Evolutionary conservation across 2,113 vertebrate species (phyloP).

Genomic region (Corynorhinus townsendii): DNA sequence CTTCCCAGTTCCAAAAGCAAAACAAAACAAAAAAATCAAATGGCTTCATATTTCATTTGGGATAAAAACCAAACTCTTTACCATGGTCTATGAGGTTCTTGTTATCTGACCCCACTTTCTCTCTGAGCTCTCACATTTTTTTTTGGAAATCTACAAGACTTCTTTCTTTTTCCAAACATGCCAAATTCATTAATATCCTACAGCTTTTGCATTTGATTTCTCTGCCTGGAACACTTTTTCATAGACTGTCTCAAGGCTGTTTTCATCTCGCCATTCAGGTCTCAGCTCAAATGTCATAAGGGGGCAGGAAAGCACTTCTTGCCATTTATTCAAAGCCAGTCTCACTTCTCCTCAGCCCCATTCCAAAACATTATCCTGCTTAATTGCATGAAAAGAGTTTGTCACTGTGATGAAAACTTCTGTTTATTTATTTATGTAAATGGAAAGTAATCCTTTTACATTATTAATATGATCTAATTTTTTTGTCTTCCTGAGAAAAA

Average conservation of each 20-base stretch:
- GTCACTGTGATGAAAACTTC: neutral
- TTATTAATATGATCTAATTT: neutral
- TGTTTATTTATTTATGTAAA: neutral
- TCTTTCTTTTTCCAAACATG: conserved; percentile 9
- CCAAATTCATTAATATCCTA: neutral
- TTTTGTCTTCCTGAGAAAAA: neutral
- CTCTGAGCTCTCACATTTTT: neutral
- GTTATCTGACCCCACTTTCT: neutral
- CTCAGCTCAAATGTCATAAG: neutral
- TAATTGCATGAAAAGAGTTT: neutral
- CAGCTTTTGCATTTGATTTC: neutral
- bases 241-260: neutral
- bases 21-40: neutral
- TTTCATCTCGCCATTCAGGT: neutral
- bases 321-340: neutral
- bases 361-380: neutral
- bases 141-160: neutral
- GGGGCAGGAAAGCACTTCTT: neutral
- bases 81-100: neutral
- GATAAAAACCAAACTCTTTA: neutral
- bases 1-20: neutral
- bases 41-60: neutral
- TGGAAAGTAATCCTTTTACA: neutral
- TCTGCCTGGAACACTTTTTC: neutral
- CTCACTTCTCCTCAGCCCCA: neutral